These are phyloP conservation scores for Strigamia maritima DNA, from an alignment of 2,888 invertebrate species.

Conservation along the genomic window DNA sequence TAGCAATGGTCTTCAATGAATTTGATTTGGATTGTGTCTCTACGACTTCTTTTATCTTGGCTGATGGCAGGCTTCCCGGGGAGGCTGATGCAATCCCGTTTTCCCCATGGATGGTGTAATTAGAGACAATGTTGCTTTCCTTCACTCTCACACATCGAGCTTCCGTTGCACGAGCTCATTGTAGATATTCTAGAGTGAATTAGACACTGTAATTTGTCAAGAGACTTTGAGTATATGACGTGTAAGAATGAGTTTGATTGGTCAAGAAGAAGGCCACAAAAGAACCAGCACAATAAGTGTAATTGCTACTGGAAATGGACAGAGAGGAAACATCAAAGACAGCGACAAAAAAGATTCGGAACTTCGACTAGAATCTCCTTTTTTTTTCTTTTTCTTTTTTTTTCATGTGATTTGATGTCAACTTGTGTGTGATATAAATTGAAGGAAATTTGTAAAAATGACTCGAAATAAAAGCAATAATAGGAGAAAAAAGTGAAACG, in stretches of 20 bases:
- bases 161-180: constrained; percentile 26
- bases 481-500: neutral
- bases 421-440: neutral
- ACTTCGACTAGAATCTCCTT: neutral
- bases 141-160: constrained; percentile 28
- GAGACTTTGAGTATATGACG: constrained; percentile 30
- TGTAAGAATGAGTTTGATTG: constrained; percentile 30
- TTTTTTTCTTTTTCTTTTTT: neutral
- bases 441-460: constrained; percentile 1
- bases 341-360: constrained; percentile 22
- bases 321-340: constrained; percentile 30
- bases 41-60: constrained; percentile 32
- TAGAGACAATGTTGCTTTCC: constrained; percentile 28
- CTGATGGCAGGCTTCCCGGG: constrained; percentile 28
- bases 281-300: constrained; percentile 34
- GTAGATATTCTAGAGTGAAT: constrained; percentile 30
- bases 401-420: neutral
- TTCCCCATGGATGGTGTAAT: constrained; percentile 34
- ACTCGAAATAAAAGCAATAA: neutral
- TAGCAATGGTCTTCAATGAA: constrained; percentile 18
- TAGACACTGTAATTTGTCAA: constrained; percentile 34
- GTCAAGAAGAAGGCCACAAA: constrained; percentile 30
- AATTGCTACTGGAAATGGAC: constrained; percentile 34
- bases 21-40: constrained; percentile 30
- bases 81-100: constrained; percentile 23